These are phyloP conservation scores for Murina feae DNA, from an alignment of 2,113 vertebrate species.

Conservation along the genomic window DNA sequence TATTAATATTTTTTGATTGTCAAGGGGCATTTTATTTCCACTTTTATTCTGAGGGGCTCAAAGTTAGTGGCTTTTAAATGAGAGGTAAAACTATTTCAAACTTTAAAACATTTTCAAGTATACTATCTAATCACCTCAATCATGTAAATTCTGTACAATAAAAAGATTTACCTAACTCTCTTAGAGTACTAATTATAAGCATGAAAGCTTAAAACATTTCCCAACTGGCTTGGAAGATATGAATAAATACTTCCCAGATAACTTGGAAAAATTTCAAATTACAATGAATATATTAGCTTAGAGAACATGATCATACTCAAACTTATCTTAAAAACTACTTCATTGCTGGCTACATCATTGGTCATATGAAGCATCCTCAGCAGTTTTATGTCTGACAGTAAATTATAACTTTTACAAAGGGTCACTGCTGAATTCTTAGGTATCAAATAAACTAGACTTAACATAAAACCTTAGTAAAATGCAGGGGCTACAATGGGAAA, in stretches of 20 bases:
- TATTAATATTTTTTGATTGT: background rate
- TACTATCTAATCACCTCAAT: background rate
- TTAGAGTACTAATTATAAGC: background rate
- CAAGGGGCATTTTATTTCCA: background rate
- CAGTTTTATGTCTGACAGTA: background rate
- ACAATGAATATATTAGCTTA: background rate
- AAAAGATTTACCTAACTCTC: background rate
- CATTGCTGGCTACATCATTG: background rate
- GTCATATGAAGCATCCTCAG: background rate
- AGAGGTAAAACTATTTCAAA: background rate
- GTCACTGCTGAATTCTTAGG: background rate
- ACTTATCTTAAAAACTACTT: background rate
- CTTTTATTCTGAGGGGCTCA: background rate
- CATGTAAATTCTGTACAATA: background rate
- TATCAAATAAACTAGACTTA: background rate
- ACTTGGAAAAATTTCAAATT: background rate
- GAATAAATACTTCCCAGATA: background rate
- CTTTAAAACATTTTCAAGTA: background rate
- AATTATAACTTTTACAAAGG: constrained; percentile 4
- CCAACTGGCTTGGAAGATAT: background rate
- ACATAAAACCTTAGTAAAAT: background rate
- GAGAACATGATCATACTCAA: background rate
- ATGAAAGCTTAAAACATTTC: background rate
- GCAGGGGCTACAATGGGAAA: background rate
- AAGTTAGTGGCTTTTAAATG: background rate